Conservation (phyloP, 1,140 invertebrate genomes). For the Philopotamus ludificatus region DNA sequence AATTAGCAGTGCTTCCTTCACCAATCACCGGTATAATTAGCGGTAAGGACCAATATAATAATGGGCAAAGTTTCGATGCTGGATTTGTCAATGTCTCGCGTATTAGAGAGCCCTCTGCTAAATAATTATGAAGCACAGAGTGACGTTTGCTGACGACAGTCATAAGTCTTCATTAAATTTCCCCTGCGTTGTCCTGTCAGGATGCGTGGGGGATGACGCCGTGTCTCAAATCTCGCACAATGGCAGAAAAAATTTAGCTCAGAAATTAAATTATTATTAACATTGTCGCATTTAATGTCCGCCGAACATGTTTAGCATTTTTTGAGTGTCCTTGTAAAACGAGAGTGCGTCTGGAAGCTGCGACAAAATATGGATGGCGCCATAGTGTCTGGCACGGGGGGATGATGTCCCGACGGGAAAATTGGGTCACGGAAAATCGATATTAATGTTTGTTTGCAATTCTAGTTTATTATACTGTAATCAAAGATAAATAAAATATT, state of each 20-base stretch:
- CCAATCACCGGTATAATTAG: too few relatives aligned
- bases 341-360: too few relatives aligned
- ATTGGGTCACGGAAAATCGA: slow-evolving; percentile 23
- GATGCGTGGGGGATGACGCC: slow-evolving; percentile 16
- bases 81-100: slow-evolving; percentile 28
- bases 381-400: slow-evolving; percentile 9
- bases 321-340: too few relatives aligned
- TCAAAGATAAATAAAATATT: too few relatives aligned
- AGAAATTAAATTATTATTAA: too few relatives aligned
- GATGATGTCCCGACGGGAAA: slow-evolving; percentile 3
- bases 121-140: slow-evolving; percentile 39
- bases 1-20: too few relatives aligned
- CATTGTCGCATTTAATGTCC: too few relatives aligned
- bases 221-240: too few relatives aligned
- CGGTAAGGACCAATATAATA: slow-evolving; percentile 2
- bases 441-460: slow-evolving; percentile 3
- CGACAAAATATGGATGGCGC: too few relatives aligned
- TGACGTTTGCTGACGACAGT: slow-evolving; percentile 42
- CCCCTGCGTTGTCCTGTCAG: slow-evolving; percentile 38
- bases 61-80: slow-evolving; percentile 16
- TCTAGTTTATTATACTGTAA: too few relatives aligned
- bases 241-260: too few relatives aligned
- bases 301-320: too few relatives aligned
- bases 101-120: slow-evolving; percentile 3
- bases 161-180: slow-evolving; percentile 43